Conservation (phyloP, 2,888 invertebrate species). For the Urechis unicinctus region DNA sequence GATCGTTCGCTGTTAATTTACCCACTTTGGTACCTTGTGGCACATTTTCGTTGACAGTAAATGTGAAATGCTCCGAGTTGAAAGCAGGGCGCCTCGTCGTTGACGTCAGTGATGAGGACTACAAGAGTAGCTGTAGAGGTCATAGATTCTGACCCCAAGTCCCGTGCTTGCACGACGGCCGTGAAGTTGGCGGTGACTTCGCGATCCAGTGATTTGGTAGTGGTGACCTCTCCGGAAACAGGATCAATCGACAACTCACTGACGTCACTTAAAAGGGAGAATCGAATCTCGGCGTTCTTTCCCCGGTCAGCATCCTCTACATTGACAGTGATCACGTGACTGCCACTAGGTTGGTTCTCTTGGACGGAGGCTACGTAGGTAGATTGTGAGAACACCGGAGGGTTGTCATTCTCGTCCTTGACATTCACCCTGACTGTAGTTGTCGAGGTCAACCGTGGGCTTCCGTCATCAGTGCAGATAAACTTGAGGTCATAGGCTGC, state of each 20-base stretch:
- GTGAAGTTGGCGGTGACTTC: not conserved
- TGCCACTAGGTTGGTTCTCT: not conserved
- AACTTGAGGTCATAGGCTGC: not conserved
- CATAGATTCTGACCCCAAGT: not conserved
- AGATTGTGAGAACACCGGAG: not conserved
- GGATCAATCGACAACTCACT: not conserved
- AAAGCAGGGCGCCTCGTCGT: conserved; percentile 2
- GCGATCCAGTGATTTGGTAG: not conserved
- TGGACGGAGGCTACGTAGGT: not conserved
- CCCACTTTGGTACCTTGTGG: not conserved
- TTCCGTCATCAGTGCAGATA: not conserved
- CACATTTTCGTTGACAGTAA: not conserved
- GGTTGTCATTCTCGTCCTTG: conserved; percentile 2
- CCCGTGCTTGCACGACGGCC: not conserved
- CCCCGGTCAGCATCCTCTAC: not conserved
- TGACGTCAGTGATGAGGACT: not conserved
- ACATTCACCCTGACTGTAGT: not conserved
- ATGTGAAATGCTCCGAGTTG: not conserved
- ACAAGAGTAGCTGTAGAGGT: not conserved
- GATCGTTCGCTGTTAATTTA: not conserved
- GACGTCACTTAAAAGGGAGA: not conserved
- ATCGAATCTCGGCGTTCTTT: not conserved
- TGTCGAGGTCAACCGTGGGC: not conserved
- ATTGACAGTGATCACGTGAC: not conserved
- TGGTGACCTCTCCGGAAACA: not conserved